Percentiles rank a stretch among this genome's conserved stretches.
phyloP scores from a whole-genome alignment of 2,113 vertebrate species.

The Zosterops lateralis region DNA sequence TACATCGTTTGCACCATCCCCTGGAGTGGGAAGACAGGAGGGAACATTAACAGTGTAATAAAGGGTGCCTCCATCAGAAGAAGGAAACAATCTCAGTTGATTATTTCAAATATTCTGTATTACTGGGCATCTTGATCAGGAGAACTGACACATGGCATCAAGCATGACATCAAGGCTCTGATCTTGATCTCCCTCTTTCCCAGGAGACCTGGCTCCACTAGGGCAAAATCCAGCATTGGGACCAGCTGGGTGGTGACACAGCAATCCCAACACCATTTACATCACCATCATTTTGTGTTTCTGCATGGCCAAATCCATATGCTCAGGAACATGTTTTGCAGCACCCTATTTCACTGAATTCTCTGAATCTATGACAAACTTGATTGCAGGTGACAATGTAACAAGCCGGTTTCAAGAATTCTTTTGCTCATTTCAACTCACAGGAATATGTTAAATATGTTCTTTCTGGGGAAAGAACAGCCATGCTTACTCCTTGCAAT shows the following conservation, averaged over 20 bases:
- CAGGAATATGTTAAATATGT: not conserved
- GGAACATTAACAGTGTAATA: not conserved
- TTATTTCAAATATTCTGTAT: not conserved
- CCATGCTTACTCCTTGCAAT: not conserved
- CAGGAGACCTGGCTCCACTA: not conserved
- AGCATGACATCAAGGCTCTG: not conserved
- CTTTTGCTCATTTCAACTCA: not conserved
- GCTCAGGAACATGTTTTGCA: not conserved
- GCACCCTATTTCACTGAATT: not conserved
- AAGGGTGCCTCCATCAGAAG: not conserved
- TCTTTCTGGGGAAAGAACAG: not conserved
- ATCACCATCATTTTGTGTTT: not conserved
- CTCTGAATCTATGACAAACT: not conserved
- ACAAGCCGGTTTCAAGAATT: not conserved
- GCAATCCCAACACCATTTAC: not conserved
- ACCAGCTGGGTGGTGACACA: not conserved
- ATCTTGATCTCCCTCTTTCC: not conserved
- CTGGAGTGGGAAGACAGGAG: slow-evolving; percentile 65
- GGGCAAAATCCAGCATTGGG: not conserved
- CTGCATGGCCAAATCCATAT: not conserved
- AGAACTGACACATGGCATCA: not conserved
- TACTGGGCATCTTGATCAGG: not conserved
- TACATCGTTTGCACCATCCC: slow-evolving; percentile 94
- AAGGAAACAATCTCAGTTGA: not conserved
- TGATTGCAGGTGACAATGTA: not conserved